These are phyloP conservation scores for Drosophila nasuta DNA, from an alignment of 1,140 invertebrate genomes.

Conservation along the genomic window DNA sequence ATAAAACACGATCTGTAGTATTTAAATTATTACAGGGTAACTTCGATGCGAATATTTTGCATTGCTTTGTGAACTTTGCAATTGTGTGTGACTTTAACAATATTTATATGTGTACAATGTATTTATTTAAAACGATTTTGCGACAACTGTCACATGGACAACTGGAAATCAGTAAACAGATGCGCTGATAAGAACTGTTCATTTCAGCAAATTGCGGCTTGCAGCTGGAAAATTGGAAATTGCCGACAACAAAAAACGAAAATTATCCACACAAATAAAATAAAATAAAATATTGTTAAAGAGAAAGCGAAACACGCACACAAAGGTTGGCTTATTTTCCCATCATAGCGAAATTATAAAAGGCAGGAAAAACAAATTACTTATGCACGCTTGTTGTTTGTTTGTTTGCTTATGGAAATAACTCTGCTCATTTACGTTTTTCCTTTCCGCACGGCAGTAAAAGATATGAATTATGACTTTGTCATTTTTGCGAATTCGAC, in stretches of 20 bases:
- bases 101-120: slow-evolving; percentile 19
- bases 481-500: slow-evolving; percentile 58
- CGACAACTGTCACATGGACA: slow-evolving; percentile 17
- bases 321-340: slow-evolving; percentile 1
- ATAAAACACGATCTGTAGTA: background rate
- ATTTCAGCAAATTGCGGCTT: slow-evolving; percentile 37
- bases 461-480: slow-evolving; percentile 20
- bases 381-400: slow-evolving; percentile 36
- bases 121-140: slow-evolving; percentile 32
- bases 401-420: slow-evolving; percentile 19
- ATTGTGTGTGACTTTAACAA: background rate
- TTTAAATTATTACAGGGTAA: background rate
- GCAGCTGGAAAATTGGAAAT: slow-evolving; percentile 25
- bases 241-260: background rate
- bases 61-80: no score
- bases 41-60: background rate
- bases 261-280: slow-evolving; percentile 5
- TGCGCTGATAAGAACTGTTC: slow-evolving; percentile 27
- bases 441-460: slow-evolving; percentile 30
- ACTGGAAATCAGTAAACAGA: slow-evolving; percentile 21
- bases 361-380: slow-evolving; percentile 16
- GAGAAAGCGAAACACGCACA: background rate
- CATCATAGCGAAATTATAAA: background rate
- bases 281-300: slow-evolving; percentile 29
- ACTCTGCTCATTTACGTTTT: slow-evolving; percentile 16